Evolutionary conservation across 2,797 vertebrate species (phyloP).

Genomic region (Lepus townsendii): DNA sequence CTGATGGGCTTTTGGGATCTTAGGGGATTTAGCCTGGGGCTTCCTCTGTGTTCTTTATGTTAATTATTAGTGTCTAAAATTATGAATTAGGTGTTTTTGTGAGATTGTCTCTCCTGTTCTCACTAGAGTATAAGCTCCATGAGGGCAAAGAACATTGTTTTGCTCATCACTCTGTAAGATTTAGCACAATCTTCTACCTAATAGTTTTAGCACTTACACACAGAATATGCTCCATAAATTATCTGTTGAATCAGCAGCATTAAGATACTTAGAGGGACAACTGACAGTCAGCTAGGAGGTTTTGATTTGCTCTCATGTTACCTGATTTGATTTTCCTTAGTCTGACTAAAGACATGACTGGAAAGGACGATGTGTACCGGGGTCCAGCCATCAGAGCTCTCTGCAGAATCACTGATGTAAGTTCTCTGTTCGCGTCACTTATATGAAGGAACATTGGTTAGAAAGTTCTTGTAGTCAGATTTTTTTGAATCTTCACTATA

Average conservation of each 20-base stretch:
- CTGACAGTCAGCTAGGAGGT: conserved; percentile 15
- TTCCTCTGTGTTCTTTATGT: background rate
- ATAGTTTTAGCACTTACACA: background rate
- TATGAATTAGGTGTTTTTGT: background rate
- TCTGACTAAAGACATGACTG: conserved; percentile 99
- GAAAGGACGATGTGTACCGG: conserved; percentile 97
- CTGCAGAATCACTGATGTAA: conserved; percentile 98
- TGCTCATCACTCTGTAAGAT: conserved; percentile 20
- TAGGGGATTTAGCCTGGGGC: background rate
- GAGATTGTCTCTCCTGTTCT: background rate
- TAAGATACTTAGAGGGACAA: conserved; percentile 19
- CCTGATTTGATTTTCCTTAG: conserved; percentile 87
- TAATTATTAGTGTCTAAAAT: conserved; percentile 1
- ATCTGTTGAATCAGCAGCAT: conserved; percentile 24
- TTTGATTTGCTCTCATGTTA: conserved; percentile 28
- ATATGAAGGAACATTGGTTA: background rate
- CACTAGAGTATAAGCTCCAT: background rate
- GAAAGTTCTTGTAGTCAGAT: background rate
- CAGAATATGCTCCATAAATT: background rate
- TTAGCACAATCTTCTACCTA: conserved; percentile 8
- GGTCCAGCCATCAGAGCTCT: conserved; percentile 98
- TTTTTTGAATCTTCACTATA: background rate
- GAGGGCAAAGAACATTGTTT: conserved; percentile 43
- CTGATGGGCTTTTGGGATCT: background rate
- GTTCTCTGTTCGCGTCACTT: conserved; percentile 73